Conservation (phyloP, 2,888 invertebrate genomes). For the Eupithecia insigniata region DNA sequence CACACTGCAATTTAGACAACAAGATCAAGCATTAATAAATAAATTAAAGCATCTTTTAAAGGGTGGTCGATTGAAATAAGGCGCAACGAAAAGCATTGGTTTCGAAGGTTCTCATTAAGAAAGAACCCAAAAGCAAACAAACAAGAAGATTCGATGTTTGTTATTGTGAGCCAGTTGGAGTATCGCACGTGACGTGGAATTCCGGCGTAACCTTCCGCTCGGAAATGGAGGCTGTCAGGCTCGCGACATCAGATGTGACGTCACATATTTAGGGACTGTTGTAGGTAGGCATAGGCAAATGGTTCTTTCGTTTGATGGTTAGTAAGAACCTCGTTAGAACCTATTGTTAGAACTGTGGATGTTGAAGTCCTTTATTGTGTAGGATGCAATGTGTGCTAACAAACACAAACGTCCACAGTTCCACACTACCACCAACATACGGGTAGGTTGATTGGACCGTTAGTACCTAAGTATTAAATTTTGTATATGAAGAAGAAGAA, state of each 20-base stretch:
- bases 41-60: not conserved
- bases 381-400: not conserved
- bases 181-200: constrained; percentile 54
- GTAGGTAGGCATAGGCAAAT: not conserved
- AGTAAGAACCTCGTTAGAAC: not conserved
- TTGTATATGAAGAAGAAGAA: too few species aligned
- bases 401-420: too few species aligned
- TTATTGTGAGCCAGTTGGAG: constrained; percentile 12
- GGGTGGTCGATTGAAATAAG: too few species aligned
- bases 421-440: not conserved
- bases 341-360: not conserved
- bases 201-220: constrained; percentile 57
- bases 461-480: too few species aligned
- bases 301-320: constrained; percentile 3
- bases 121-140: not conserved
- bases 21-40: too few species aligned
- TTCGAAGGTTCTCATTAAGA: not conserved
- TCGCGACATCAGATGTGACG: constrained; percentile 19
- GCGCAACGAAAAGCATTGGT: not conserved
- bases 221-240: constrained; percentile 71
- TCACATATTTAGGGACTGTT: constrained; percentile 19
- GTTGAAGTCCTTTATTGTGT: not conserved
- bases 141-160: not conserved
- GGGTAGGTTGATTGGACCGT: too few species aligned
- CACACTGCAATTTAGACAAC: not conserved